A percentile compares a stretch with the other conserved stretches of the same genome.
These are phyloP conservation scores for Melipona bicolor DNA, from an alignment of 2,888 invertebrate genomes.

Conservation along the genomic window DNA sequence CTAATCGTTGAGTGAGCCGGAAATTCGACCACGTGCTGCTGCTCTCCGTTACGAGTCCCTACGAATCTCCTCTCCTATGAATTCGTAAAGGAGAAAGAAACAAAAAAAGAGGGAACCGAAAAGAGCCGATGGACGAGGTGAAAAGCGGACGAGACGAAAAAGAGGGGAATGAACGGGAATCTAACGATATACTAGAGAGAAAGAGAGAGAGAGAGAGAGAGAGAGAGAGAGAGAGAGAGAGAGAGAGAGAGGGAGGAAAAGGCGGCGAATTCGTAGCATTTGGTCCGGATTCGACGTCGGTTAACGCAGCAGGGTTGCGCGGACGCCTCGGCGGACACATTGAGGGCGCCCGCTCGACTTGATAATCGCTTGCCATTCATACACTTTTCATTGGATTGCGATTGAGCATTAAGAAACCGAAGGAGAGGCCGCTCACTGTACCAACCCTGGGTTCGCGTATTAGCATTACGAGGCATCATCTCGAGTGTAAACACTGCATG, in stretches of 20 bases:
- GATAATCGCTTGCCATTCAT: slow-evolving; percentile 84
- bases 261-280: slow-evolving; percentile 79
- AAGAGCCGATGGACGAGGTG: neutral
- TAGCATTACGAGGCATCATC: slow-evolving; percentile 84
- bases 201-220: slow-evolving; percentile 35
- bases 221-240: slow-evolving; percentile 52
- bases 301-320: slow-evolving; percentile 83
- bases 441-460: slow-evolving; percentile 72
- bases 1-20: slow-evolving; percentile 59
- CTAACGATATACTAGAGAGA: neutral
- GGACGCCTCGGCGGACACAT: slow-evolving; percentile 84
- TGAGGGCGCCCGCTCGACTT: slow-evolving; percentile 84
- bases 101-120: neutral
- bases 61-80: slow-evolving; percentile 28
- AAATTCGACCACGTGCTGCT: slow-evolving; percentile 59
- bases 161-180: neutral
- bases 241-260: slow-evolving; percentile 46
- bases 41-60: slow-evolving; percentile 52
- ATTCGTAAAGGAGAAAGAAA: slow-evolving; percentile 12
- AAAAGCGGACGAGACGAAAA: neutral
- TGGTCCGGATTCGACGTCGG: slow-evolving; percentile 79
- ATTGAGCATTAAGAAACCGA: slow-evolving; percentile 83
- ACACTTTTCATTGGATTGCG: slow-evolving; percentile 84
- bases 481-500: slow-evolving; percentile 85
- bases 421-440: slow-evolving; percentile 66